phyloP scores from a whole-genome alignment of 2,888 invertebrate species.

The Phalangium opilio region DNA sequence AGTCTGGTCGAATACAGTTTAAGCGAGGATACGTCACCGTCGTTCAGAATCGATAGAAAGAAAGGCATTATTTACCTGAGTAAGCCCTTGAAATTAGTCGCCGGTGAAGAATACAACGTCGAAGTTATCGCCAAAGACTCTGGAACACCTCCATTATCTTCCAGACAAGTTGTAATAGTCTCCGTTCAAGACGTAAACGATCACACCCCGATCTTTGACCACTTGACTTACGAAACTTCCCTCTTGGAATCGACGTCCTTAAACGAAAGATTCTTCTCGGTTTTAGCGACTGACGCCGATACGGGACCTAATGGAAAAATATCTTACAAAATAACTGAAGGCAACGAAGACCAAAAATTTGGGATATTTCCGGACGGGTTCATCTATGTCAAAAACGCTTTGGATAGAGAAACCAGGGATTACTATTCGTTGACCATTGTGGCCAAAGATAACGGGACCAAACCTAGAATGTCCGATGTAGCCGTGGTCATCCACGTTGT shows the following conservation, averaged over 20 bases:
- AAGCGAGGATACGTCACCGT: slow-evolving; percentile 58
- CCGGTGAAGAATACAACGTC: slow-evolving; percentile 11
- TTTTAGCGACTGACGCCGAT: slow-evolving; percentile 78
- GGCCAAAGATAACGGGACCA: slow-evolving; percentile 64
- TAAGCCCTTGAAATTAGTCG: slow-evolving; percentile 46
- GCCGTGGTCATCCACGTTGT: slow-evolving; percentile 82
- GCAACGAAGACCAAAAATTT: slow-evolving; percentile 70
- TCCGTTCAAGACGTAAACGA: slow-evolving; percentile 75
- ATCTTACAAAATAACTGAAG: slow-evolving; percentile 65
- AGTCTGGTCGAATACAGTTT: slow-evolving; percentile 66
- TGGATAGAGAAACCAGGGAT: slow-evolving; percentile 80
- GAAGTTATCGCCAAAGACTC: slow-evolving; percentile 45
- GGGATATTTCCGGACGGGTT: slow-evolving; percentile 91
- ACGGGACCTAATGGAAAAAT: slow-evolving; percentile 62
- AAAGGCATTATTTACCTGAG: slow-evolving; percentile 79
- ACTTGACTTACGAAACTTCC: slow-evolving; percentile 82
- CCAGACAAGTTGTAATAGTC: slow-evolving; percentile 54
- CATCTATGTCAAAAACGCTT: slow-evolving; percentile 63
- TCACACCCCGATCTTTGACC: slow-evolving; percentile 84
- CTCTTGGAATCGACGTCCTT: slow-evolving; percentile 75
- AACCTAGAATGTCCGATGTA: slow-evolving; percentile 56
- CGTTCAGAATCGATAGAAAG: slow-evolving; percentile 66
- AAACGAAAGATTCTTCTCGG: slow-evolving; percentile 74
- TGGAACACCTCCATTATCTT: slow-evolving; percentile 50
- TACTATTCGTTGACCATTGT: slow-evolving; percentile 76